These are phyloP conservation scores for Romanomermis culicivorax DNA, from an alignment of 2,888 invertebrate species.

Conservation along the genomic window DNA sequence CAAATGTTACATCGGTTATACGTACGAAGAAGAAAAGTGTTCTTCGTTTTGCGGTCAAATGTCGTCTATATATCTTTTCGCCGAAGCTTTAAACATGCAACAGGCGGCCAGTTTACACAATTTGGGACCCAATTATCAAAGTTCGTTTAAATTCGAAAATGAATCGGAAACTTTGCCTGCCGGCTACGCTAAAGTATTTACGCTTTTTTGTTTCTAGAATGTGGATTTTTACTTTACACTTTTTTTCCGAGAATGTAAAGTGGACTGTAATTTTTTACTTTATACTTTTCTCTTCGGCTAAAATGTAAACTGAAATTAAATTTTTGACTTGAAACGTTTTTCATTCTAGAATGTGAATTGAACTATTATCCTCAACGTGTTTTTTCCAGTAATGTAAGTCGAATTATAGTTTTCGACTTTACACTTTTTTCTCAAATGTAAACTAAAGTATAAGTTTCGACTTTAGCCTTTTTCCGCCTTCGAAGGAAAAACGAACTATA, in stretches of 20 bases:
- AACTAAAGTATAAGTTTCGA: too few species aligned
- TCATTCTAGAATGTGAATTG: too few species aligned
- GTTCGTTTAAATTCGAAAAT: constrained; percentile 98
- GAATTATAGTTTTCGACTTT: too few species aligned
- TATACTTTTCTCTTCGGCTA: background rate
- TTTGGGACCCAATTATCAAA: constrained; percentile 94
- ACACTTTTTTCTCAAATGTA: too few species aligned
- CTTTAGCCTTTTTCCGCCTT: too few species aligned
- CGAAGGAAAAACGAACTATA: too few species aligned
- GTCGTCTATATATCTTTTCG: constrained; percentile 94
- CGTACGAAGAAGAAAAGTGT: constrained; percentile 84
- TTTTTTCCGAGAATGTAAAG: constrained; percentile 1
- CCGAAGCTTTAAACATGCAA: constrained; percentile 84
- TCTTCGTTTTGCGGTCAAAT: constrained; percentile 98
- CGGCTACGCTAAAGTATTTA: constrained; percentile 68
- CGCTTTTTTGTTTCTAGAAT: constrained; percentile 10
- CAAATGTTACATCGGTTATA: constrained; percentile 95
- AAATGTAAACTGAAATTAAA: background rate
- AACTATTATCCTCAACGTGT: too few species aligned
- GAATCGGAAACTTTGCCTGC: constrained; percentile 94
- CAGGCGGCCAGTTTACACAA: constrained; percentile 97
- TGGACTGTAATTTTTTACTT: background rate
- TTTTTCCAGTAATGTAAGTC: too few species aligned
- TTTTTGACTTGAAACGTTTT: too few species aligned
- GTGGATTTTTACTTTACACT: background rate